Conservation (phyloP, 2,888 invertebrate genomes). For the Caenorhabditis sulstoni region DNA sequence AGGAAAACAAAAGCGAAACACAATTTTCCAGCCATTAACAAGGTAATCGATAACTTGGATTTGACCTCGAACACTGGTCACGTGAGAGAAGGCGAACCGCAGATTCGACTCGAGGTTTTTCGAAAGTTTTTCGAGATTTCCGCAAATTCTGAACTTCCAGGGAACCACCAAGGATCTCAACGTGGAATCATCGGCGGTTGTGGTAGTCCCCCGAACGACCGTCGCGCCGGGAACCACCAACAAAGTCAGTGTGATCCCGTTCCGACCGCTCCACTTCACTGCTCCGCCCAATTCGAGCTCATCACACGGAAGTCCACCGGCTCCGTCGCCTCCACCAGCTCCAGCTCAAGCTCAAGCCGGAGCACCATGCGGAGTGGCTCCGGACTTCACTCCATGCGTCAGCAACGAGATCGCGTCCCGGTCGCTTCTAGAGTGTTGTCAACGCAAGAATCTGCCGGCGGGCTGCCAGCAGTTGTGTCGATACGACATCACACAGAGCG, state of each 20-base stretch:
- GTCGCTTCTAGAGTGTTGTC: constrained; percentile 71
- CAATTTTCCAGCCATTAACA: constrained; percentile 44
- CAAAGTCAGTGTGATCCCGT: constrained; percentile 42
- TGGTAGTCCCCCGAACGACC: constrained; percentile 36
- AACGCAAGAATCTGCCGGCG: constrained; percentile 71
- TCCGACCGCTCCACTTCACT: constrained; percentile 45
- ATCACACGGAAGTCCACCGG: constrained; percentile 18
- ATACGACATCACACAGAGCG: constrained; percentile 77
- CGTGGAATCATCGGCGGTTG: constrained; percentile 37
- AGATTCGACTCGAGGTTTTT: constrained; percentile 35
- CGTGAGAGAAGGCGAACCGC: constrained; percentile 35
- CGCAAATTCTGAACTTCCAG: too few species aligned
- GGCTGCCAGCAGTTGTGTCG: constrained; percentile 77
- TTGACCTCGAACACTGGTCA: constrained; percentile 17
- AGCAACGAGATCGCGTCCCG: constrained; percentile 69
- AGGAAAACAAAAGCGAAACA: background rate
- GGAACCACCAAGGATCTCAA: constrained; percentile 44
- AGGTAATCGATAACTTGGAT: constrained; percentile 53
- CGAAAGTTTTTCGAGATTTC: too few species aligned
- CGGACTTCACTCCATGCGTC: constrained; percentile 77
- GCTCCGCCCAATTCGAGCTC: constrained; percentile 20
- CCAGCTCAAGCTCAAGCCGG: background rate
- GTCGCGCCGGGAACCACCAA: constrained; percentile 54
- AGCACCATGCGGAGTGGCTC: constrained; percentile 72
- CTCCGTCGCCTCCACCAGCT: constrained; percentile 27